Percentiles rank a stretch among this genome's conserved stretches.
phyloP scores from a whole-genome alignment of 2,888 invertebrate species.

The Andrena dorsata region DNA sequence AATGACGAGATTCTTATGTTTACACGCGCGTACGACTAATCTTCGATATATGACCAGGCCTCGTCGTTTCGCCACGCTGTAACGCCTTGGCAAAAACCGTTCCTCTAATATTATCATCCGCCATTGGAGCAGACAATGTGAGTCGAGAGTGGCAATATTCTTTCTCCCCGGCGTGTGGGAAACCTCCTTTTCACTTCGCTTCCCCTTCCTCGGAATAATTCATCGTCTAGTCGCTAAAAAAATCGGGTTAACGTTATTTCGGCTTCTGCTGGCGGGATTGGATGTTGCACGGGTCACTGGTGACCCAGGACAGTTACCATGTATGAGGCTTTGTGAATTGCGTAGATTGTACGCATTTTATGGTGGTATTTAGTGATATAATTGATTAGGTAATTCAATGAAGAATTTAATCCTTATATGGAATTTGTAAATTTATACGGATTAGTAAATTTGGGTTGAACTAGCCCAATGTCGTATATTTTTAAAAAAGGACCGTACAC shows the following conservation, averaged over 20 bases:
- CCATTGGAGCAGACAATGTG: neutral
- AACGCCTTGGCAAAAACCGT: slow-evolving; percentile 26
- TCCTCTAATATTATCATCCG: slow-evolving; percentile 33
- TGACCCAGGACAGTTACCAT: neutral
- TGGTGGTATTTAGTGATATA: too few relatives aligned
- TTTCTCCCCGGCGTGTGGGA: too few relatives aligned
- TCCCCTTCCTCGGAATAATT: neutral
- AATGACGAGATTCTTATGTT: slow-evolving; percentile 78
- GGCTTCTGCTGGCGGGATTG: neutral
- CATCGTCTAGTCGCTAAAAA: neutral
- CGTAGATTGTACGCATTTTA: too few relatives aligned
- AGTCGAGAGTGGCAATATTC: neutral
- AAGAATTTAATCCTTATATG: too few relatives aligned
- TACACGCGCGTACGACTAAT: slow-evolving; percentile 68
- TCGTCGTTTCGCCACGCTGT: slow-evolving; percentile 32
- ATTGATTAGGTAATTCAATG: too few relatives aligned
- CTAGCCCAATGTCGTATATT: too few relatives aligned
- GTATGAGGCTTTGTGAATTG: too few relatives aligned
- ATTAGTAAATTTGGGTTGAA: too few relatives aligned
- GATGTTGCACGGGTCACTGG: neutral
- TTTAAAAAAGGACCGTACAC: too few relatives aligned
- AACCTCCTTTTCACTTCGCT: too few relatives aligned
- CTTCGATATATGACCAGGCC: slow-evolving; percentile 57
- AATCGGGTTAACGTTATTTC: neutral
- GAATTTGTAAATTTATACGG: too few relatives aligned